Evolutionary conservation across 2,113 vertebrate genomes (phyloP), one percentile per base, ranked within the genome.

Genomic region (Phalacrocorax brasilianus): DNA sequence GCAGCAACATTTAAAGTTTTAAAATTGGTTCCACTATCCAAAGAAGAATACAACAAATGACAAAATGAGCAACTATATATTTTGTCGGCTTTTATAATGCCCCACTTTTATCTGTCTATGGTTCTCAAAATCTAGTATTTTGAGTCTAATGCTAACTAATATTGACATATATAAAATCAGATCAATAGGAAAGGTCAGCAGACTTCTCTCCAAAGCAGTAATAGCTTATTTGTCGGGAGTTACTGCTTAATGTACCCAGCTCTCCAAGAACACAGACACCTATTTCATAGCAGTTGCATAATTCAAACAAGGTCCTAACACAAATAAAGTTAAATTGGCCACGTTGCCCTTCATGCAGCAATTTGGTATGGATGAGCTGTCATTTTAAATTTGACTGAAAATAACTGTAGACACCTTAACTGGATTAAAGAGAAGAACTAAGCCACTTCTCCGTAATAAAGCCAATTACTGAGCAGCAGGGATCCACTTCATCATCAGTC

Each of bases 381-480:
- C 98, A 89, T 95, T 91, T 97, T 96, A 95, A 85, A 96, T 98
- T 97, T 96, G 88, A 94, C 92, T 94, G 89, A 88, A 92, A 92
- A 88, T 97, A 97, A 98, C 96, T 96, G 96, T 74, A 95, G 88
- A 95, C 81, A 95, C 83, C 79, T 97, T 97, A 97, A 97, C 90
- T 82, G 91, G 94, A 97, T 97, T 97, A 96, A 94, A 95, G 93
- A 92, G 56, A 83, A 91, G 67, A 91, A 76, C 95, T 95, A 94
- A 96, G 82, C 77, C 79, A 86, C 93, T 92, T 92, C 89, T 87
- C 83, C 77, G 52, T 86, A 96, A 95, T 93, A 93, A 97, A 97
- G 95, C 91, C 85, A 95, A 96, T 97, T 97, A 98, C 79, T 74
- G 86, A 97, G 89, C 96, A 97, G 96, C 92, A 96, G 95, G 93